These are phyloP conservation scores for Oxygymnocypris stewartii DNA, from an alignment of 2,113 vertebrate genomes.

Conservation along the genomic window DNA sequence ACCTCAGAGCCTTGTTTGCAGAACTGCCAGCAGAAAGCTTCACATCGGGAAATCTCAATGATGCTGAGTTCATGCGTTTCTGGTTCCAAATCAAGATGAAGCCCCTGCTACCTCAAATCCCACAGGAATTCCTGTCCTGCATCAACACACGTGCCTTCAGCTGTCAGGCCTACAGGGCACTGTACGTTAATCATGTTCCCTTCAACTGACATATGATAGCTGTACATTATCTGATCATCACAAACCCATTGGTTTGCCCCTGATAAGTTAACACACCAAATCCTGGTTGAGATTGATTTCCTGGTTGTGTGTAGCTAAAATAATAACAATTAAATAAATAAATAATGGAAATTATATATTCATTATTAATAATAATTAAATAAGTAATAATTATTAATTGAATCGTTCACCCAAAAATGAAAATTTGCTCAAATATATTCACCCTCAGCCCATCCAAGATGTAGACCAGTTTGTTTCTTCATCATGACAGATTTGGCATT, in stretches of 20 bases:
- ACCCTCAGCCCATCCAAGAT: no score
- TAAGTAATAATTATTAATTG: no score
- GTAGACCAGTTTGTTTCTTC: no score
- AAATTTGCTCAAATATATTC: no score
- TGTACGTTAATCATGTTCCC: conserved; percentile 46
- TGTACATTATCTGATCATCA: background rate
- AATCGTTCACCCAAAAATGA: no score
- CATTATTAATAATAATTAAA: no score
- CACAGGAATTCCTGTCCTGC: conserved; percentile 46
- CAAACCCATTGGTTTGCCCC: background rate
- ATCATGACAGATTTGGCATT: no score
- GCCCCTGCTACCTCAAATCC: conserved; percentile 27
- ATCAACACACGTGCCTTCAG: conserved; percentile 47
- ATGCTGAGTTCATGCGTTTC: conserved; percentile 42
- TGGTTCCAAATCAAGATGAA: conserved; percentile 53
- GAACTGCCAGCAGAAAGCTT: conserved; percentile 32
- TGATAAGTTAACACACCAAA: background rate
- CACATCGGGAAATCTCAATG: conserved; percentile 25
- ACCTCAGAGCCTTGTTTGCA: conserved; percentile 20
- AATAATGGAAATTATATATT: no score
- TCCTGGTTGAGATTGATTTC: background rate
- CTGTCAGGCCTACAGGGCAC: conserved; percentile 45
- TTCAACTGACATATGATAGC: background rate
- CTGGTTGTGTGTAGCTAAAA: background rate
- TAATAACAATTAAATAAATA: background rate